Conservation (phyloP, 2,888 invertebrate species). For the Antheraea assamensis region DNA sequence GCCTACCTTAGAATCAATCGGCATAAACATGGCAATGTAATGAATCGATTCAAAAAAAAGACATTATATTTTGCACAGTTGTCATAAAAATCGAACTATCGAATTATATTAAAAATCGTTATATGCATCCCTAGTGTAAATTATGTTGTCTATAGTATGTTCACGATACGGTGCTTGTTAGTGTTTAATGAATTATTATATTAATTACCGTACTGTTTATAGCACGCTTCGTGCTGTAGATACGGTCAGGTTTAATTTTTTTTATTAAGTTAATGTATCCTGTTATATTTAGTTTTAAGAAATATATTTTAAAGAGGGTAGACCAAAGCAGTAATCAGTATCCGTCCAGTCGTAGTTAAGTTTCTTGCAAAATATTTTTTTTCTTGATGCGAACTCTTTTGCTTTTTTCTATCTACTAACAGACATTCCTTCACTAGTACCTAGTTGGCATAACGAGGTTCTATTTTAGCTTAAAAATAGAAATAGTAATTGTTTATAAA, state of each 20-base stretch:
- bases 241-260: not conserved
- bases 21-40: too few relatives aligned
- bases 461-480: not conserved
- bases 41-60: too few relatives aligned
- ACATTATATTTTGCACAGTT: too few relatives aligned
- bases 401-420: not conserved
- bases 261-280: not conserved
- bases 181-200: not conserved
- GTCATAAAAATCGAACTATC: too few relatives aligned
- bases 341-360: slow-evolving; percentile 80
- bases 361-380: slow-evolving; percentile 41
- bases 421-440: not conserved
- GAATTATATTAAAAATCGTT: too few relatives aligned
- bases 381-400: slow-evolving; percentile 5
- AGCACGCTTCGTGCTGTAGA: not conserved
- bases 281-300: slow-evolving; percentile 2
- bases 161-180: not conserved
- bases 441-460: not conserved
- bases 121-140: too few relatives aligned
- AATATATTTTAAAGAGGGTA: slow-evolving; percentile 38
- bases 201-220: not conserved
- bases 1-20: too few relatives aligned
- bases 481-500: not conserved
- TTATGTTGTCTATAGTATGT: too few relatives aligned
- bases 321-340: slow-evolving; percentile 82